phyloP scores from a whole-genome alignment of 2,113 vertebrate genomes.

The Prionailurus viverrinus region DNA sequence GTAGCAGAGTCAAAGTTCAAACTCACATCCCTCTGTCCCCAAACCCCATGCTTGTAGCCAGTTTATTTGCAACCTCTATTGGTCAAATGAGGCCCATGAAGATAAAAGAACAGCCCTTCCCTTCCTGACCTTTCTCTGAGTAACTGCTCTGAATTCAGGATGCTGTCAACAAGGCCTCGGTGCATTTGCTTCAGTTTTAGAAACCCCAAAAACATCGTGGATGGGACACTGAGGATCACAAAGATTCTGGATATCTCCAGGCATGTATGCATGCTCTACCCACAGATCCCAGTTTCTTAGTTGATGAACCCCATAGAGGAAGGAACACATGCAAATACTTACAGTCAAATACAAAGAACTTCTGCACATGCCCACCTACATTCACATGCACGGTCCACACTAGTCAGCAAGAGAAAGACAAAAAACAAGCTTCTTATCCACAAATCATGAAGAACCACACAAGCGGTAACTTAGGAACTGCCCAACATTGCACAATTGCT shows the following conservation, averaged over 20 bases:
- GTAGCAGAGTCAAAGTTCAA: not conserved
- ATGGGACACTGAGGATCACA: not conserved
- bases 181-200: not conserved
- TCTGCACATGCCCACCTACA: no score
- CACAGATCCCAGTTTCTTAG: not conserved
- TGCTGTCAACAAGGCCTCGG: not conserved
- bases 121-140: not conserved
- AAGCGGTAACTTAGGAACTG: not conserved
- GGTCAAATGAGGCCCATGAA: not conserved
- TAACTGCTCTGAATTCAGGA: not conserved
- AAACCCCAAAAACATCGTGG: not conserved
- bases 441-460: not conserved
- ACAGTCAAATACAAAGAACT: not conserved
- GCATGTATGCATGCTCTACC: not conserved
- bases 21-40: not conserved
- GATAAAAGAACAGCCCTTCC: not conserved
- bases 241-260: not conserved
- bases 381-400: not conserved
- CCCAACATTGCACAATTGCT: not conserved
- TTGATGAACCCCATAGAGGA: not conserved
- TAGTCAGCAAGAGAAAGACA: not conserved
- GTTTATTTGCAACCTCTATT: not conserved
- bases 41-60: not conserved
- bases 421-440: not conserved
- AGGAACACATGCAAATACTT: not conserved